Evolutionary conservation across 1,140 invertebrate species (phyloP), one percentile per base, ranked within the genome.

Genomic region (Hormaphis cornu): DNA sequence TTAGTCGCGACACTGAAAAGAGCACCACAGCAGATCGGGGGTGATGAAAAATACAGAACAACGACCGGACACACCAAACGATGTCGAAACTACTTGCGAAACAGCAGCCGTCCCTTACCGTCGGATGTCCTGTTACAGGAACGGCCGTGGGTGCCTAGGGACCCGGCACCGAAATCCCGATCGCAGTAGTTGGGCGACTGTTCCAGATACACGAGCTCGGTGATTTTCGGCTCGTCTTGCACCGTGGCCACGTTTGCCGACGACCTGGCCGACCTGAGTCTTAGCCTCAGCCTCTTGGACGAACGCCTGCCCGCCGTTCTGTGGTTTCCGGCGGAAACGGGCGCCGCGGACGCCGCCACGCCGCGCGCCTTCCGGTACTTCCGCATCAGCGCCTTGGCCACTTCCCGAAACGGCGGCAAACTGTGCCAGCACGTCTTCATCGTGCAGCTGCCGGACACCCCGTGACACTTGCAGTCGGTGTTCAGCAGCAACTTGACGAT

Each of bases 341-440:
- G 10, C 37, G 72, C 48, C 18, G 58, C 24, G 2, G 30, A 12
- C 5, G 46, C 61, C 1, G 69, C 18, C 6, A 73, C 72, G 1
- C 66, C 20, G 74, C 86, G 86, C 48, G 92, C 91, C 72, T 86
- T 84, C 74, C 88, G 85, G 80, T 95, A 95, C 76, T 89, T 89
- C 70, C 85, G 85, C 82, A 90, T 87, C 28, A 97, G 82, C 69
- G 85, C 86, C 73, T 90, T 86, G 26, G 91, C 93, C 46, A 96
- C 86, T 74, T 85, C 82, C 59, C 87, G 82, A 82, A 97, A 96
- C 26, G 87, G 85, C 22, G 90, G 89, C 76, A 95, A 81, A 22
- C 89, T 91, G 76, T 87, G 85, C 95, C 95, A 98, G 78, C 95
- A 98, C 4, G 94, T 97, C 76, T 90, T 88, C 79, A 97, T 84